phyloP scores from a whole-genome alignment of 2,113 vertebrate species.

The Hassar affinis region DNA sequence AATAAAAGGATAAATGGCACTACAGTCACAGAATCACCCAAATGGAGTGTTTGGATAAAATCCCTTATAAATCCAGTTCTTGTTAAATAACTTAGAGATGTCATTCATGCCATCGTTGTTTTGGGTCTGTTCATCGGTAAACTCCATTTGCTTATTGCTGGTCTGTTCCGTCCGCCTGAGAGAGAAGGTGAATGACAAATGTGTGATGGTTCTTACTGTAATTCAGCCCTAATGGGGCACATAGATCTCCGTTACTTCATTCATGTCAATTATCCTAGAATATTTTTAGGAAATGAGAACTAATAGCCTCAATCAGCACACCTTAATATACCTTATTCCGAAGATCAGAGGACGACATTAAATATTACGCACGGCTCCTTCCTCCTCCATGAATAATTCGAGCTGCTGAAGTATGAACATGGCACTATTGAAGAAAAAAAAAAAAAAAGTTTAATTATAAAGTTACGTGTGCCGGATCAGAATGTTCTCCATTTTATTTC shows the following conservation, averaged over 20 bases:
- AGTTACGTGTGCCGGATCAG: constrained; percentile 1
- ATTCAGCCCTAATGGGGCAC: constrained; percentile 42
- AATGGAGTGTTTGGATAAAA: background rate
- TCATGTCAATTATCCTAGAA: constrained; percentile 48
- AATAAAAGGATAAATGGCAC: background rate
- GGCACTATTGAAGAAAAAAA: background rate
- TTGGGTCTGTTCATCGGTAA: background rate
- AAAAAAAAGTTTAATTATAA: constrained; percentile 41
- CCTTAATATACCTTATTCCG: constrained; percentile 46
- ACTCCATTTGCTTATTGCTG: constrained; percentile 22
- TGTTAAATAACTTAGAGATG: background rate
- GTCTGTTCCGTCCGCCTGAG: constrained; percentile 14
- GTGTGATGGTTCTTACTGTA: constrained; percentile 26
- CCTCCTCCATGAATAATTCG: constrained; percentile 40
- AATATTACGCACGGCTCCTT: constrained; percentile 36
- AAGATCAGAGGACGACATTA: constrained; percentile 35
- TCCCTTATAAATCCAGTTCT: too few relatives aligned
- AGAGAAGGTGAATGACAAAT: constrained; percentile 45
- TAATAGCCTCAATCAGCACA: constrained; percentile 49
- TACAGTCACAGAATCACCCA: background rate
- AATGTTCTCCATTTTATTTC: constrained; percentile 14
- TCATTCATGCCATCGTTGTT: background rate
- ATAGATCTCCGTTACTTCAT: constrained; percentile 45
- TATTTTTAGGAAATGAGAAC: constrained; percentile 63
- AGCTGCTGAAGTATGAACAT: background rate